Evolutionary conservation across 2,113 vertebrate species (phyloP).

Genomic region (Neolamprologus tretocephalus): DNA sequence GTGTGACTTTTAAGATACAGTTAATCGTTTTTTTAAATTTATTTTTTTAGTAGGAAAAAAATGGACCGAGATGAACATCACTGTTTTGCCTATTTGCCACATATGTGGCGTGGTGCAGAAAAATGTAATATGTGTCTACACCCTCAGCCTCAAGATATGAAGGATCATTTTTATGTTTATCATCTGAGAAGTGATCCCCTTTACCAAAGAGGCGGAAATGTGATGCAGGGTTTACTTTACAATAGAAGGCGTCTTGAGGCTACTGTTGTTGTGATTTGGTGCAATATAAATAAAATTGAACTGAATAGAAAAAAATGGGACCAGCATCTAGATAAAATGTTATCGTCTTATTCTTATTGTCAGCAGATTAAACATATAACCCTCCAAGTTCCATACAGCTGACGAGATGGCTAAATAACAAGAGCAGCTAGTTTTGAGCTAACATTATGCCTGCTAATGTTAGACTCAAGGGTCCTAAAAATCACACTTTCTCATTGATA

Average conservation of each 20-base stretch:
- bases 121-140: background rate
- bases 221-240: background rate
- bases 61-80: background rate
- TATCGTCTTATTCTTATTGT: background rate
- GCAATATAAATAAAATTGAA: background rate
- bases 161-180: background rate
- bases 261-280: background rate
- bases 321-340: background rate
- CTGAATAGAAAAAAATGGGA: background rate
- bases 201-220: background rate
- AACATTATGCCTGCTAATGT: background rate
- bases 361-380: background rate
- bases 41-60: background rate
- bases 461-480: background rate
- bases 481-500: background rate
- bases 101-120: background rate
- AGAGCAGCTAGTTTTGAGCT: background rate
- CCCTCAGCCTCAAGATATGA: background rate
- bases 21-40: fast-evolving
- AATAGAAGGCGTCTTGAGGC: background rate
- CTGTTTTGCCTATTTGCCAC: background rate
- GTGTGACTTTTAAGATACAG: background rate
- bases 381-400: background rate
- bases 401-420: background rate
- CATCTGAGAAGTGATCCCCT: background rate